Conservation (phyloP, 2,797 vertebrate species). For the Ispidina lecontei region DNA sequence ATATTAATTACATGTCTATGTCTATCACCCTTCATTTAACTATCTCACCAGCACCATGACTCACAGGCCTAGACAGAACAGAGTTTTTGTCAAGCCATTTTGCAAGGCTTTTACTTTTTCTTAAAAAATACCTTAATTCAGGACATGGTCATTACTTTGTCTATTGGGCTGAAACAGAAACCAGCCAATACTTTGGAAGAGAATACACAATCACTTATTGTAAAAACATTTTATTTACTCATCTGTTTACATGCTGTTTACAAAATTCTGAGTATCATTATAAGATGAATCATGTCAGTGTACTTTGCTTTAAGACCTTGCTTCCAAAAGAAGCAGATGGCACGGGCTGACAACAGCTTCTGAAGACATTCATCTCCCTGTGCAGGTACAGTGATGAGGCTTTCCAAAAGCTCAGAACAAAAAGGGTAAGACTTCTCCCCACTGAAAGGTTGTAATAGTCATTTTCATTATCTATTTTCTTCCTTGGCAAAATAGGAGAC, state of each 20-base stretch:
- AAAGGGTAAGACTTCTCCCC: neutral
- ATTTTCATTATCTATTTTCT: neutral
- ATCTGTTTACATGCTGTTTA: conserved; percentile 59
- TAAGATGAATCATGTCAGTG: conserved; percentile 31
- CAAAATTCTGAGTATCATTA: conserved; percentile 47
- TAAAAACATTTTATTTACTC: conserved; percentile 43
- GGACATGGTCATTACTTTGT: neutral
- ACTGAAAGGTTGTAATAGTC: neutral
- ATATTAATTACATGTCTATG: neutral
- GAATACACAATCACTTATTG: conserved; percentile 48
- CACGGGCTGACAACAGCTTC: neutral
- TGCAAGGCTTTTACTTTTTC: neutral
- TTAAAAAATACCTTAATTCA: conserved; percentile 9
- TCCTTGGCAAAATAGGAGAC: neutral
- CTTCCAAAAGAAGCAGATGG: conserved; percentile 67
- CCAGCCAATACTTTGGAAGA: neutral
- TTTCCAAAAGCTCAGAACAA: neutral
- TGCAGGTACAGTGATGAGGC: neutral
- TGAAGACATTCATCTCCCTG: neutral
- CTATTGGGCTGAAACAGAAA: conserved; percentile 39
- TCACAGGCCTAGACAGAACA: neutral
- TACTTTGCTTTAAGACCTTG: conserved; percentile 21
- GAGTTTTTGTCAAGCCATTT: neutral
- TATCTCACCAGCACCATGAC: neutral
- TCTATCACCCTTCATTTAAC: neutral